Base-by-base conservation (phyloP, 1,140 invertebrate species). In the Drosophila watanabei region DNA sequence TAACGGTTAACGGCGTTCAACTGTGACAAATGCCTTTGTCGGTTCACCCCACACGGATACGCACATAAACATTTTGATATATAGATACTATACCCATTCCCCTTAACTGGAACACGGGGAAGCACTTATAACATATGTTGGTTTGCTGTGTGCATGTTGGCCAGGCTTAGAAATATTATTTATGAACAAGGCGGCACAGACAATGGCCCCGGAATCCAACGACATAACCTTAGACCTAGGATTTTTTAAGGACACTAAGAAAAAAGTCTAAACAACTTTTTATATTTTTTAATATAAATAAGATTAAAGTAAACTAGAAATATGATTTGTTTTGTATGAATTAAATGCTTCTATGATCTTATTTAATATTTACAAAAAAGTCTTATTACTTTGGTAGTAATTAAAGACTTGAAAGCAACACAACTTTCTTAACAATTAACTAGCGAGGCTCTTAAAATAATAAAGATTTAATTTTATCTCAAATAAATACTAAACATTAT, bases 1-100 rank as follows among this genome's bases (percentile, higher is more conserved):
- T 88, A 88, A 89, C 85, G 81, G 85, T 88, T 88, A 88, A 79
- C 85, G 81, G 80, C 86, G 86, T 88, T 88, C 81, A 88, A 88
- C 85, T 88, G 85, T 89, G 85, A 88, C 85, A 88, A 88, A 88
- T 88, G 85, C 84, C 65, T 84, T 88, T 89, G 85, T 48, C 84
- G 81, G 80, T 80, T 84, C 79, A 84, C 54, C 70, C 70, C 57
- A 71, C 61, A 65, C 49, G 49, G 18, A 14, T 62, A 57, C 45
- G 61, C 51, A 62, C 63, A 71, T 60, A 70, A 62, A 77, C 51
- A 63, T 51, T 1, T 32, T 46, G 46, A 77, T 48, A 62, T 57
- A 57, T 73, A 73, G 70, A 73, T 73, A 73, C 51, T 51, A 14
- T 28, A 14, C 28, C 52, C 59, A 28, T n/a, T 28, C 14, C 52